Evolutionary conservation across 2,888 invertebrate species (phyloP).

Genomic region (Calameuta filiformis): DNA sequence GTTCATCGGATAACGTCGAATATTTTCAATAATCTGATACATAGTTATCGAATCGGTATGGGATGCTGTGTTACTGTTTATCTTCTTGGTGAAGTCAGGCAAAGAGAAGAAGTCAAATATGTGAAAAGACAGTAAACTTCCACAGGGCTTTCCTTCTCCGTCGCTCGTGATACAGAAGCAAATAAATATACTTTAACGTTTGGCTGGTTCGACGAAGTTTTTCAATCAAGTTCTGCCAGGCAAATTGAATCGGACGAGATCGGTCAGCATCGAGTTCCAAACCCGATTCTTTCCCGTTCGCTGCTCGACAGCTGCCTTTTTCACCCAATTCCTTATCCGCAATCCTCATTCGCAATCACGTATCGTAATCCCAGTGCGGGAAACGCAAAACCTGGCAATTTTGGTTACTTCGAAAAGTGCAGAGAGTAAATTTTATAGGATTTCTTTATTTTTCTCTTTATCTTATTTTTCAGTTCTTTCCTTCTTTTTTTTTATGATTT

Average conservation of each 20-base stretch:
- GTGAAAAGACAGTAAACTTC: background rate
- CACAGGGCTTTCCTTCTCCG: background rate
- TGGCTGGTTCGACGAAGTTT: background rate
- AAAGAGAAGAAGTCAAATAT: background rate
- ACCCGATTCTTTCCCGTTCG: conserved; percentile 12
- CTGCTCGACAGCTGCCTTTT: conserved; percentile 12
- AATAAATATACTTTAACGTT: background rate
- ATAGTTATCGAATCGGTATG: background rate
- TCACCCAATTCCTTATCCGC: background rate
- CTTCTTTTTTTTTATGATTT: background rate
- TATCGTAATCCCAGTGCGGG: background rate
- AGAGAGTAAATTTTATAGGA: background rate
- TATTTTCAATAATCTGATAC: background rate
- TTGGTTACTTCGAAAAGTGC: background rate
- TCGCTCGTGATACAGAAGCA: background rate
- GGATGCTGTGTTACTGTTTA: background rate
- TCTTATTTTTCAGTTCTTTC: background rate
- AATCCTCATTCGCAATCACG: background rate
- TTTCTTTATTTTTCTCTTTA: background rate
- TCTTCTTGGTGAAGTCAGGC: background rate
- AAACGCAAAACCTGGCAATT: background rate
- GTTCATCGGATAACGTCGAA: background rate
- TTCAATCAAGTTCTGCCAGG: background rate
- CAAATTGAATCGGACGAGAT: background rate
- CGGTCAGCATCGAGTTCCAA: background rate